phyloP scores from a whole-genome alignment of 2,797 vertebrate species.

The Spea hammondii region DNA sequence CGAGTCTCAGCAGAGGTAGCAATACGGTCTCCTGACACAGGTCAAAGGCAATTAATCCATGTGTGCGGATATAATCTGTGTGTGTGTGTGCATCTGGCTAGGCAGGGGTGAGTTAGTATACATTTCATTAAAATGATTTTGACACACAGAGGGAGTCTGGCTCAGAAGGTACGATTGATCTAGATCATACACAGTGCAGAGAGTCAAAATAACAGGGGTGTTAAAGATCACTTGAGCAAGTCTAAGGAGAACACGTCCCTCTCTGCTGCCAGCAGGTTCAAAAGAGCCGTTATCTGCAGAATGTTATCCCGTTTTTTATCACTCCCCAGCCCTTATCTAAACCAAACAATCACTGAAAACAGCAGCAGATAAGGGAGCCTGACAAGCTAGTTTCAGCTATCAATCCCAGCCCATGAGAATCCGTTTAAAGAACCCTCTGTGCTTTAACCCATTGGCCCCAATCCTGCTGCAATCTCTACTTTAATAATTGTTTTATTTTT shows the following conservation, averaged over 20 bases:
- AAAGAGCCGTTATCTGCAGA: conserved; percentile 64
- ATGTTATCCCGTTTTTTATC: conserved; percentile 69
- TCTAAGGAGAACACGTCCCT: conserved; percentile 31
- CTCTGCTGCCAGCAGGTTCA: conserved; percentile 61
- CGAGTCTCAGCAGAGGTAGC: neutral
- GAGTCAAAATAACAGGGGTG: neutral
- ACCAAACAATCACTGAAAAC: conserved; percentile 71
- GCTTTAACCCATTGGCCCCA: conserved; percentile 8
- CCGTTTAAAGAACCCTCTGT: conserved; percentile 54
- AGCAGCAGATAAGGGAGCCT: conserved; percentile 68
- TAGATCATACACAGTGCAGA: neutral
- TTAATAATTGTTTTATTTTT: neutral
- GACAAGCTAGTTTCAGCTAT: conserved; percentile 67
- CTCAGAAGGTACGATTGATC: neutral
- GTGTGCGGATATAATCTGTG: too few species aligned
- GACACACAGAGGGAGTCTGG: neutral
- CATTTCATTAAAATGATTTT: neutral
- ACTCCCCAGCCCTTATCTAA: conserved; percentile 68
- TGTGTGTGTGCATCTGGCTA: too few species aligned
- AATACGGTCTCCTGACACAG: too few species aligned
- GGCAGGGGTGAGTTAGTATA: neutral
- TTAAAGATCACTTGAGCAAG: conserved; percentile 23
- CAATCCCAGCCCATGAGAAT: conserved; percentile 48
- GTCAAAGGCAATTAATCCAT: too few species aligned
- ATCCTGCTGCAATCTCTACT: neutral